A percentile compares a stretch with the other conserved stretches of the same genome.
Conservation (phyloP, 2,113 vertebrate species). For the Sitta europaea region DNA sequence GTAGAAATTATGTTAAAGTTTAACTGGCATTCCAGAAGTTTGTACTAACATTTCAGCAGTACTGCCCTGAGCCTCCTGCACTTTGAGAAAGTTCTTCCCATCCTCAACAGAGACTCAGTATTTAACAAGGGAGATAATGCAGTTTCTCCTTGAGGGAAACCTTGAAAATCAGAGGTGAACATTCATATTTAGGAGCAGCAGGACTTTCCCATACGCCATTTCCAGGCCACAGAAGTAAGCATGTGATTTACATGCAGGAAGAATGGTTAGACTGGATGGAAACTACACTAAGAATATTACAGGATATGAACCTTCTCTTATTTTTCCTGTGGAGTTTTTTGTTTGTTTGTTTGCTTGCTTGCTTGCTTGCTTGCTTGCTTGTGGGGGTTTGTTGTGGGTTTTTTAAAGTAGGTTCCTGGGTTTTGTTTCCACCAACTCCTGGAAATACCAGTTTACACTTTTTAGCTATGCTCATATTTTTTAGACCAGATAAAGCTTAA, state of each 20-base stretch:
- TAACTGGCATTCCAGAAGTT: background rate
- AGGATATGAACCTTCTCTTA: background rate
- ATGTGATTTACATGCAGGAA: background rate
- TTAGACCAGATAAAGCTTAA: background rate
- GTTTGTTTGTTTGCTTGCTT: background rate
- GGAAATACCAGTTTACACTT: background rate
- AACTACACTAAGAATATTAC: background rate
- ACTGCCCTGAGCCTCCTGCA: background rate
- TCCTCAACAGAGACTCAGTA: background rate
- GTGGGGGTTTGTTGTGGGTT: too few species aligned
- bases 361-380: background rate
- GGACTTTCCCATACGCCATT: background rate
- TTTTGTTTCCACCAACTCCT: background rate
- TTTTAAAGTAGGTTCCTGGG: background rate
- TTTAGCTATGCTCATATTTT: background rate
- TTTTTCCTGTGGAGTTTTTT: too few species aligned
- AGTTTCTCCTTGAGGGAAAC: too few species aligned
- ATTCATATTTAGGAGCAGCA: background rate
- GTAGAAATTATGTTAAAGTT: background rate
- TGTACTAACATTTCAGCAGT: background rate
- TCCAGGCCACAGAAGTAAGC: background rate
- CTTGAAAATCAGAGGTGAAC: background rate
- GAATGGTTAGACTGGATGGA: background rate
- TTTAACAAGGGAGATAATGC: fast-evolving
- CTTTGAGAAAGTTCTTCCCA: background rate